A percentile compares a stretch with the other conserved stretches of the same genome.
Evolutionary conservation across 2,113 vertebrate genomes (phyloP).

Genomic region (Oostethus manadensis): DNA sequence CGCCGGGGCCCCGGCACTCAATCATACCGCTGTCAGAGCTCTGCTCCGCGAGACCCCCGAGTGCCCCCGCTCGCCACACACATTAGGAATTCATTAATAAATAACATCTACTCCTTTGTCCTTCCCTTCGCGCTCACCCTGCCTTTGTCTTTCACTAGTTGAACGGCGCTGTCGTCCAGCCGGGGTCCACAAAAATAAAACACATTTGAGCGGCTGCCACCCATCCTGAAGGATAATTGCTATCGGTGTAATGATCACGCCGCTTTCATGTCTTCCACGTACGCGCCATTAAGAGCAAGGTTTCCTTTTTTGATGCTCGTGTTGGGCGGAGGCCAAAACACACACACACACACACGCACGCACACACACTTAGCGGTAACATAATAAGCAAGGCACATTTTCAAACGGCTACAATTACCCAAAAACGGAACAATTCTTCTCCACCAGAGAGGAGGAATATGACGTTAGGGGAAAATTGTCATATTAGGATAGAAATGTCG

Average conservation of each 20-base stretch:
- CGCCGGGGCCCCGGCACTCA: conserved; percentile 61
- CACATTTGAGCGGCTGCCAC: conserved; percentile 22
- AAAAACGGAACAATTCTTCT: too few species aligned
- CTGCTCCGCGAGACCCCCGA: conserved; percentile 45
- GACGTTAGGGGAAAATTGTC: too few species aligned
- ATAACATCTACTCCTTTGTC: conserved; percentile 55
- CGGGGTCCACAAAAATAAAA: conserved; percentile 46
- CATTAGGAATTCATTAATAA: conserved; percentile 67
- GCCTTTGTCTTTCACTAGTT: conserved; percentile 53
- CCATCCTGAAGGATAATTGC: conserved; percentile 71
- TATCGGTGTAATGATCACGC: conserved; percentile 73
- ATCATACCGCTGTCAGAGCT: conserved; percentile 57
- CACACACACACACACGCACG: not conserved
- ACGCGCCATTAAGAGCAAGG: conserved; percentile 68
- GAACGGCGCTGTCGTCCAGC: conserved; percentile 44
- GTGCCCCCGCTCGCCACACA: conserved; percentile 16
- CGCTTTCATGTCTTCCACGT: conserved; percentile 67
- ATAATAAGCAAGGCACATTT: too few species aligned
- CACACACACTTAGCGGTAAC: too few species aligned
- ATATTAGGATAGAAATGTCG: too few species aligned
- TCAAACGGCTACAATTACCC: too few species aligned
- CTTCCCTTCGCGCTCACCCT: conserved; percentile 22
- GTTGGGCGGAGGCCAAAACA: conserved; percentile 60
- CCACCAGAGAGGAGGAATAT: too few species aligned
- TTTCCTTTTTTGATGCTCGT: conserved; percentile 62